phyloP scores from a whole-genome alignment of 2,888 invertebrate species.

The Spodoptera littoralis region DNA sequence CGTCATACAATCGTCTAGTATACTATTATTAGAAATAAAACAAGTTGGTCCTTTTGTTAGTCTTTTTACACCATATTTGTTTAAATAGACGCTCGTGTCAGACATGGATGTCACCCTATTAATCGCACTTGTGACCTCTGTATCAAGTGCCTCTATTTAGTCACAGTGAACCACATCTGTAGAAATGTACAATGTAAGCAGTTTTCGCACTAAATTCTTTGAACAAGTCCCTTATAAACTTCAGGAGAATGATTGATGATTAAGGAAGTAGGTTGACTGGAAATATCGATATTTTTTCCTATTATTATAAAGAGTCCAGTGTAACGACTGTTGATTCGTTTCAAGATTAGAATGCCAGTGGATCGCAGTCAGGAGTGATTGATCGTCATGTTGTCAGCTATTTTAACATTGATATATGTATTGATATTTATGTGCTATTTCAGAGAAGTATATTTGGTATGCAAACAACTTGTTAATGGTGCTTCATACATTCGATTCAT shows the following conservation, averaged over 20 bases:
- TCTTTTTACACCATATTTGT: neutral
- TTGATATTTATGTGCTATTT: slow-evolving; percentile 5
- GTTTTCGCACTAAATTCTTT: no score
- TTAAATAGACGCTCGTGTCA: no score
- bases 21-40: no score
- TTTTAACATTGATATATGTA: neutral
- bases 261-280: slow-evolving; percentile 5
- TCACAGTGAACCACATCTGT: no score
- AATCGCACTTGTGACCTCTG: no score
- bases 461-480: slow-evolving; percentile 11
- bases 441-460: slow-evolving; percentile 3
- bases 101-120: neutral
- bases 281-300: slow-evolving; percentile 23
- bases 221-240: no score
- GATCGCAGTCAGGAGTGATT: slow-evolving; percentile 10
- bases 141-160: no score
- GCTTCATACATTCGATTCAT: slow-evolving; percentile 1
- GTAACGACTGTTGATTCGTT: slow-evolving; percentile 20
- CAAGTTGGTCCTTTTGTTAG: neutral
- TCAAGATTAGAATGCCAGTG: slow-evolving; percentile 8
- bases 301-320: no score
- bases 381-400: slow-evolving; percentile 12
- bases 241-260: neutral
- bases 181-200: no score
- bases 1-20: no score